A percentile compares a stretch with the other conserved stretches of the same genome.
Conservation (phyloP, 2,888 invertebrate genomes). For the Neocrepidodera transversa region DNA sequence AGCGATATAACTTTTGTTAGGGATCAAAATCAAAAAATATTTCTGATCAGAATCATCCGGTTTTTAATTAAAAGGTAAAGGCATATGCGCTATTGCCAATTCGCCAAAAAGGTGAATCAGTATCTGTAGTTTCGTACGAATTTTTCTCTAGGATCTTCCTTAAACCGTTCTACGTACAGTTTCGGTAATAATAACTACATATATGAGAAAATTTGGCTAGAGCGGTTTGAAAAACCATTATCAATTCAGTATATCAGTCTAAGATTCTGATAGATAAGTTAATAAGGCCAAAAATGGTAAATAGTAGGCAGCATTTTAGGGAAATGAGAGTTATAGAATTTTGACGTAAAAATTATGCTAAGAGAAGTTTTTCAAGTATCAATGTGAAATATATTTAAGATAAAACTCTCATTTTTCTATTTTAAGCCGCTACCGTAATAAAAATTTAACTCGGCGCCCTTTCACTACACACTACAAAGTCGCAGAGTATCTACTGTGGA, state of each 20-base stretch:
- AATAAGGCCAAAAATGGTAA: slow-evolving; percentile 58
- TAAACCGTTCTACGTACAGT: slow-evolving; percentile 32
- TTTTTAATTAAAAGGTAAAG: too few relatives aligned
- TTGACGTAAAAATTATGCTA: too few relatives aligned
- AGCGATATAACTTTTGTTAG: too few relatives aligned
- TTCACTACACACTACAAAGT: slow-evolving; percentile 23
- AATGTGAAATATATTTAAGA: too few relatives aligned
- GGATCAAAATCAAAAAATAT: too few relatives aligned
- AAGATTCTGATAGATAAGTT: slow-evolving; percentile 53
- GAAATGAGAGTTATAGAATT: neutral
- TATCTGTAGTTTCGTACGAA: too few relatives aligned
- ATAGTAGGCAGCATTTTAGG: slow-evolving; percentile 16
- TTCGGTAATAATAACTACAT: slow-evolving; percentile 35
- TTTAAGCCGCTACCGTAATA: slow-evolving; percentile 6
- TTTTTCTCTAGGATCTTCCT: slow-evolving; percentile 19
- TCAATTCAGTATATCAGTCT: slow-evolving; percentile 52
- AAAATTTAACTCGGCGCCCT: slow-evolving; percentile 20
- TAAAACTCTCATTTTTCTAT: slow-evolving; percentile 7
- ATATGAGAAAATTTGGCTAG: slow-evolving; percentile 52
- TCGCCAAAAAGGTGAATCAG: too few relatives aligned
- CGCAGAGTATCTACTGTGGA: slow-evolving; percentile 54
- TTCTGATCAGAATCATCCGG: too few relatives aligned
- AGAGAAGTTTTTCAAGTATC: too few relatives aligned
- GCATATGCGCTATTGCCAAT: too few relatives aligned
- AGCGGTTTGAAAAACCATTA: slow-evolving; percentile 44